Conservation (phyloP, 2,888 invertebrate species). For the Macaria notata region DNA sequence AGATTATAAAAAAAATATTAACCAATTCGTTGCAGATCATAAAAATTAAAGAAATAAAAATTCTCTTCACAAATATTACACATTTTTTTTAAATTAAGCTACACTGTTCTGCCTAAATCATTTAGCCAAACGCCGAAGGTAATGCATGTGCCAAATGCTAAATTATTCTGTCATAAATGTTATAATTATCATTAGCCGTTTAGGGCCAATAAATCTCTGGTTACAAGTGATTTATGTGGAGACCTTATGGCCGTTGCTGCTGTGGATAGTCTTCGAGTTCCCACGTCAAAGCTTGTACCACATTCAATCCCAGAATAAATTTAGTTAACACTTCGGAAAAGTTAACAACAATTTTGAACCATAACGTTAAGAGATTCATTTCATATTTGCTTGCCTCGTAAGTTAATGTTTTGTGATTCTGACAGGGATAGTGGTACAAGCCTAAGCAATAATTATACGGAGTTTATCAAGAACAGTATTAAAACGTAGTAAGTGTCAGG, state of each 20-base stretch:
- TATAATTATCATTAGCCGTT: slow-evolving; percentile 63
- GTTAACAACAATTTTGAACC: too few species aligned
- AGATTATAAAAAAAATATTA: too few species aligned
- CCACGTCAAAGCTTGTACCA: slow-evolving; percentile 41
- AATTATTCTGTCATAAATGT: slow-evolving; percentile 58
- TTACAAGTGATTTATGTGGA: slow-evolving; percentile 61
- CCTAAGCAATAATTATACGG: slow-evolving; percentile 2
- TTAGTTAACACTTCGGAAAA: too few species aligned
- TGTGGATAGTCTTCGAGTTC: slow-evolving; percentile 41
- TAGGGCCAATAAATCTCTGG: slow-evolving; percentile 62
- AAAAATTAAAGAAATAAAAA: too few species aligned
- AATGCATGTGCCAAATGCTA: slow-evolving; percentile 19
- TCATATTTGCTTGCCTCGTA: too few species aligned
- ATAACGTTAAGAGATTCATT: too few species aligned
- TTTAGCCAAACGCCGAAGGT: neutral
- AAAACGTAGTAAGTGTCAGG: slow-evolving; percentile 10
- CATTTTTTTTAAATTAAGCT: too few species aligned
- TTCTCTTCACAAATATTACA: too few species aligned
- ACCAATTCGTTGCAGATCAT: too few species aligned
- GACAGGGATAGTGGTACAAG: too few species aligned
- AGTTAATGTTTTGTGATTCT: too few species aligned
- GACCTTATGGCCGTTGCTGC: slow-evolving; percentile 56
- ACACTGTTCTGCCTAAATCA: neutral
- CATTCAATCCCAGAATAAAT: too few species aligned
- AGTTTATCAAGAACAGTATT: slow-evolving; percentile 14